Base-by-base conservation (phyloP, 2,797 vertebrate species). In the Hapalemur alaotrensis region DNA sequence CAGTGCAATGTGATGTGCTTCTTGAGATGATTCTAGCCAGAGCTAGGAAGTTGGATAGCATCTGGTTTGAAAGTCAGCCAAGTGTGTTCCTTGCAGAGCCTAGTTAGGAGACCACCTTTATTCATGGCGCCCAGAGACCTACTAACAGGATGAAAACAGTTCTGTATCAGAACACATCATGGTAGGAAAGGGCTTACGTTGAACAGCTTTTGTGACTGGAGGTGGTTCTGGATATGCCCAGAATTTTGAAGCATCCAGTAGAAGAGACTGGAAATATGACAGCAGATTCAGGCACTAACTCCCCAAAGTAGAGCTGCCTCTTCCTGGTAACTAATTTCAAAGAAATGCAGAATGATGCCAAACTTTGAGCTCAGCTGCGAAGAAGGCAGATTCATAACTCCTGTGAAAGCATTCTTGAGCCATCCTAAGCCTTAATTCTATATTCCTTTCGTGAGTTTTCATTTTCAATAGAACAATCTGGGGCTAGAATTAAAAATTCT, bases 381-480 rank as follows among this genome's bases (percentile, higher is more conserved):
- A 80, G n/a, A 85, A 28, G 61, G 35, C 41, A 90, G 76, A 85
- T 63, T 93, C 38, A 35, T 8, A 35, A 84, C 59, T 69, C 43
- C 9, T 30, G 17, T 2, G 4, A 78, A 89, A 93, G 78, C 23
- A 73, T 54, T 59, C 38, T 25, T 50, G 28, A 25, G 15, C 25
- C 75, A 8, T 76, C 91, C 25, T 38, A 67, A 94, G 46, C 23
- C 93, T 97, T 82, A 70, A 0, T 95, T 97, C 92, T 54, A 46
- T 43, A 89, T 72, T 80, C 10, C 52, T 92, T 97, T 87, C 90
- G 67, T 93, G 4, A 38, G 57, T 81, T 98, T 97, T 93, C 46
- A 76, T 97, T 97, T 57, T n/a, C 48, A 32, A 23, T 88, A 83
- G 76, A 95, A 93, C 97, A 98, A 61, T 92, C 73, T 95, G 88